Base-by-base conservation (phyloP, 2,797 vertebrate species). In the Tachyglossus aculeatus region DNA sequence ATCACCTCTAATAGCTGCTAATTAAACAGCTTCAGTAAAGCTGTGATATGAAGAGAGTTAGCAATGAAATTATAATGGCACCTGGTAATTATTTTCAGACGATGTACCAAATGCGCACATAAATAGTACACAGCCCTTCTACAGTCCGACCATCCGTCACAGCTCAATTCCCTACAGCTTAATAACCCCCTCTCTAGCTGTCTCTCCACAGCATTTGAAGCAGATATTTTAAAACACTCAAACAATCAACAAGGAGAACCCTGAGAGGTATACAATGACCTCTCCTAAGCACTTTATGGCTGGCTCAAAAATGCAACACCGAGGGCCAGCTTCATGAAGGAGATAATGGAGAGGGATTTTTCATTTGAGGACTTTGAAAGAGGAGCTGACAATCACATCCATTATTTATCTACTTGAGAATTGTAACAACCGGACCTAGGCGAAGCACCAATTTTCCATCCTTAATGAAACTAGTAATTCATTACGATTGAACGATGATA, bases 1-100 rank as follows among this genome's bases (percentile, higher is more conserved):
- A 89, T 80, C 80, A 81, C 85, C 60, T 89, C 68, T 90, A 90
- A 90, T 86, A 86, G 77, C 59, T 84, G 87, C 85, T 85, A 90
- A 89, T 87, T 87, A 84, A 88, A 86, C 31, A 53, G 74, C 80
- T 89, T 74, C 68, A 86, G 72, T 47, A 78, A 86, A 90, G 33
- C 81, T 88, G 78, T 83, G 78, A 78, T 83, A 84, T 47, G 73
- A 36, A 66, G 65, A 68, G 54, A 67, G 75, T 43, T 82, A 66
- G 55, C 73, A 74, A 77, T 79, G 71, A 86, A 71, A 74, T 74
- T 43, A 80, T 52, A 62, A 0, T 75, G 62, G 79, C 71, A 77
- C 77, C 76, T 87, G 70, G 71, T 55, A 82, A 82, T 78, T 78
- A 78, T 81, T 84, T 84, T 77, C 71, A 73, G 82, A 71, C 36